Conservation (phyloP, 2,888 invertebrate genomes). For the Callyntrura sp. region DNA sequence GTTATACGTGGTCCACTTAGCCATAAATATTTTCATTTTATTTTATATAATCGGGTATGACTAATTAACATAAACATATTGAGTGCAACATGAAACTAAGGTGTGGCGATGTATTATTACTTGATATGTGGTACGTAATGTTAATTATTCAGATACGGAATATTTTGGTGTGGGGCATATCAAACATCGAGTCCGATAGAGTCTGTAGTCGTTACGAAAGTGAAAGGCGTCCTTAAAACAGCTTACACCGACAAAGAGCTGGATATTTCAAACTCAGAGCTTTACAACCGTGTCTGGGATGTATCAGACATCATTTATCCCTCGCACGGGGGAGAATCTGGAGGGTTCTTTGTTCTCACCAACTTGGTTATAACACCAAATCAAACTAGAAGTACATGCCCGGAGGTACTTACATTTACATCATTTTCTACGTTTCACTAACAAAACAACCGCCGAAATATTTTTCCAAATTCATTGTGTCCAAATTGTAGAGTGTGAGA, state of each 20-base stretch:
- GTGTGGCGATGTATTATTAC: no score
- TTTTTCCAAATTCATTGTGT: not conserved
- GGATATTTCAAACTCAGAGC: slow-evolving; percentile 75
- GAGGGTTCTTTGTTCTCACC: slow-evolving; percentile 87
- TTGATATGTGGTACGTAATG: no score
- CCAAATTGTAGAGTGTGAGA: slow-evolving; percentile 82
- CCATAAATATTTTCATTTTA: slow-evolving; percentile 72
- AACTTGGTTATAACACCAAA: slow-evolving; percentile 86
- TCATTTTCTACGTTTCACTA: no score
- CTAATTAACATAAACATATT: not conserved
- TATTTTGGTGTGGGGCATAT: slow-evolving; percentile 77
- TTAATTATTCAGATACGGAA: slow-evolving; percentile 73
- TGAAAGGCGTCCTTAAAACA: slow-evolving; percentile 86
- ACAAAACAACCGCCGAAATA: no score
- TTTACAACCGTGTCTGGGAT: slow-evolving; percentile 86
- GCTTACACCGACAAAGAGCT: slow-evolving; percentile 81
- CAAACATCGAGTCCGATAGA: slow-evolving; percentile 76
- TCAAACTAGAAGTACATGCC: slow-evolving; percentile 85
- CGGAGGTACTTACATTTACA: slow-evolving; percentile 84
- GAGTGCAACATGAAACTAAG: not conserved
- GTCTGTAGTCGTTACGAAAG: slow-evolving; percentile 85
- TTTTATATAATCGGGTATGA: slow-evolving; percentile 81
- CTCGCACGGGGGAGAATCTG: slow-evolving; percentile 86
- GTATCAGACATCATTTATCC: slow-evolving; percentile 87
- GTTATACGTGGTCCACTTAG: slow-evolving; percentile 74